These are phyloP conservation scores for Ceratosolen fusciceps DNA, from an alignment of 1,140 invertebrate species.

Conservation along the genomic window DNA sequence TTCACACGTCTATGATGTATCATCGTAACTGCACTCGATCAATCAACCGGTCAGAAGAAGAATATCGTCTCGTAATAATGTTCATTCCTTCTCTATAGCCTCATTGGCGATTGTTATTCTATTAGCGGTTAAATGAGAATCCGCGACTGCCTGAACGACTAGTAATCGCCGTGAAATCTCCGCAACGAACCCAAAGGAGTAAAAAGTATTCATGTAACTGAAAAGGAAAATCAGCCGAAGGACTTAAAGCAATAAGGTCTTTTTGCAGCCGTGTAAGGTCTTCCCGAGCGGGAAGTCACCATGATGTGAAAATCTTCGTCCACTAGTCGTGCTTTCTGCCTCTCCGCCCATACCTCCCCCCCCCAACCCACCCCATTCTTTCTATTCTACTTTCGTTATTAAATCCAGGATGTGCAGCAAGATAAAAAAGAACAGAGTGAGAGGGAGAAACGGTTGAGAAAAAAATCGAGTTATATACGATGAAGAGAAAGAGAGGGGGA, in stretches of 20 bases:
- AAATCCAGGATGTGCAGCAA: conserved; percentile 53
- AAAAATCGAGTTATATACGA: conserved; percentile 41
- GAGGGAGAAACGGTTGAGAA: conserved; percentile 23
- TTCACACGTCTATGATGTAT: not conserved
- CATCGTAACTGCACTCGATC: not conserved
- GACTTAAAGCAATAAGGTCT: conserved; percentile 53
- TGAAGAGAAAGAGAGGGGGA: conserved; percentile 43
- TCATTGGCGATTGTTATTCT: conserved; percentile 4
- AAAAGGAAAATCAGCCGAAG: not conserved
- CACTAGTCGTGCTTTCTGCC: conserved; percentile 33
- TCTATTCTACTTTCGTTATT: conserved; percentile 58
- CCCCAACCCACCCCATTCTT: conserved; percentile 39
- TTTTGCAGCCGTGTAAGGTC: conserved; percentile 50
- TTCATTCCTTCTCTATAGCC: conserved; percentile 10
- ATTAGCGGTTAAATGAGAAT: conserved; percentile 1
- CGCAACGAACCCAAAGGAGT: not conserved
- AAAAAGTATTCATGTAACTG: not conserved
- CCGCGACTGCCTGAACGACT: not conserved
- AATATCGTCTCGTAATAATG: conserved; percentile 6
- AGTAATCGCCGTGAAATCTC: conserved; percentile 16
- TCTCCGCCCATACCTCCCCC: not conserved
- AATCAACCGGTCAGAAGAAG: not conserved
- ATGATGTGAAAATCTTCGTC: conserved; percentile 39
- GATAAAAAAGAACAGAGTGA: conserved; percentile 36
- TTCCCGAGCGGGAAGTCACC: conserved; percentile 51